These are phyloP conservation scores for Mareca strepera DNA, from an alignment of 2,797 vertebrate species.

Conservation along the genomic window DNA sequence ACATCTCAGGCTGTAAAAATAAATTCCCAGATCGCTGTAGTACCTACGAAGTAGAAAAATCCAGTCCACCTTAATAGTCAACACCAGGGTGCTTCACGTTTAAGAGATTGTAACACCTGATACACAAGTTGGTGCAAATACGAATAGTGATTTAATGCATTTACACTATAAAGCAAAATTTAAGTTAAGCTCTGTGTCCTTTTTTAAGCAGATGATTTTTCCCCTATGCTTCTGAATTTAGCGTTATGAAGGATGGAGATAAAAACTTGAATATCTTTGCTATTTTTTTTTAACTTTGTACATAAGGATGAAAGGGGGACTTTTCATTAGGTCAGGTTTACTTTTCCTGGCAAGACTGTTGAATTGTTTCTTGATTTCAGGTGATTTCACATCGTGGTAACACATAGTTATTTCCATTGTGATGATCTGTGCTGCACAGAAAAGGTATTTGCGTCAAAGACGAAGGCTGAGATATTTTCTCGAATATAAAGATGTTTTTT, in stretches of 20 bases:
- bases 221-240: background rate
- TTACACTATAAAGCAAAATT: background rate
- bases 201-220: background rate
- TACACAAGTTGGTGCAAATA: background rate
- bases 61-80: constrained; percentile 17
- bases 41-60: constrained; percentile 57
- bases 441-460: constrained; percentile 54
- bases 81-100: background rate
- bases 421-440: constrained; percentile 21
- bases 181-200: background rate
- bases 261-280: background rate
- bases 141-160: background rate
- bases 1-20: constrained; percentile 63
- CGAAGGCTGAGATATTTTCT: background rate
- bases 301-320: constrained; percentile 61
- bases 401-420: constrained; percentile 49
- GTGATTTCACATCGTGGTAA: constrained; percentile 61
- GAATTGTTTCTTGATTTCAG: constrained; percentile 60
- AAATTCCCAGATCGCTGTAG: constrained; percentile 58
- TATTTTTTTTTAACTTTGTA: constrained; percentile 27
- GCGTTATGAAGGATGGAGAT: background rate
- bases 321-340: constrained; percentile 65
- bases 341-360: constrained; percentile 65
- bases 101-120: background rate
- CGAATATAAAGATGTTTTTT: background rate